Percentiles rank a stretch among this genome's conserved stretches.
phyloP scores from a whole-genome alignment of 2,797 vertebrate genomes.

The Tachyglossus aculeatus region DNA sequence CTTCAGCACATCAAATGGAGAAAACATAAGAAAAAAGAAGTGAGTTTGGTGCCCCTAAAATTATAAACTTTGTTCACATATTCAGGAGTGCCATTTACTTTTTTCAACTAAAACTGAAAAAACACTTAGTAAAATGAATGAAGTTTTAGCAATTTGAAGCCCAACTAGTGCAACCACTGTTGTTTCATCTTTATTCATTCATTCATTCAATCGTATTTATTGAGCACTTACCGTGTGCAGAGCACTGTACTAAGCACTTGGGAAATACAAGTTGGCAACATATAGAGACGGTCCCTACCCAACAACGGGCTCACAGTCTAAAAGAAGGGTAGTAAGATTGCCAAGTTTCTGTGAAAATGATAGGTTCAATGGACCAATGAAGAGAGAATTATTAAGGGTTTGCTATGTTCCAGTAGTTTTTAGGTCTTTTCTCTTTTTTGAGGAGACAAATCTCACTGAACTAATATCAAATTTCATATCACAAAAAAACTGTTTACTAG shows the following conservation, averaged over 20 bases:
- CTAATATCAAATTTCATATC: constrained; percentile 17
- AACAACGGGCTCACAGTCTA: too few relatives aligned
- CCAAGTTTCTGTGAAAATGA: constrained; percentile 23
- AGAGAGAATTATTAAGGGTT: constrained; percentile 25
- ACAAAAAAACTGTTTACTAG: neutral
- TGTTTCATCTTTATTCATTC: constrained; percentile 10
- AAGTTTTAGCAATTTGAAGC: constrained; percentile 36
- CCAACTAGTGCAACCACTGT: neutral
- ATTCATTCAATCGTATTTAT: too few relatives aligned
- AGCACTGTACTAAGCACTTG: too few relatives aligned
- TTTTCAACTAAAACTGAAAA: too few relatives aligned
- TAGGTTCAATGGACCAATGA: constrained; percentile 18
- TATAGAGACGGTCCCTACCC: too few relatives aligned
- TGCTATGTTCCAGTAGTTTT: constrained; percentile 43
- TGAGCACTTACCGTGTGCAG: too few relatives aligned
- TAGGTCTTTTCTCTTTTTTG: constrained; percentile 48
- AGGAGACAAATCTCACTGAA: constrained; percentile 26
- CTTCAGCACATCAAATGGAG: neutral
- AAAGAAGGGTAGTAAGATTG: constrained; percentile 21
- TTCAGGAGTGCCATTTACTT: constrained; percentile 17
- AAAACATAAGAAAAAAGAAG: neutral
- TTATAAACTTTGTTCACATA: constrained; percentile 6
- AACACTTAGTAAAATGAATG: constrained; percentile 41
- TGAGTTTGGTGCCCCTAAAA: neutral
- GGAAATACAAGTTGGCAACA: too few relatives aligned